Evolutionary conservation across 2,113 vertebrate genomes (phyloP).

Genomic region (Nesospiza acunhae): DNA sequence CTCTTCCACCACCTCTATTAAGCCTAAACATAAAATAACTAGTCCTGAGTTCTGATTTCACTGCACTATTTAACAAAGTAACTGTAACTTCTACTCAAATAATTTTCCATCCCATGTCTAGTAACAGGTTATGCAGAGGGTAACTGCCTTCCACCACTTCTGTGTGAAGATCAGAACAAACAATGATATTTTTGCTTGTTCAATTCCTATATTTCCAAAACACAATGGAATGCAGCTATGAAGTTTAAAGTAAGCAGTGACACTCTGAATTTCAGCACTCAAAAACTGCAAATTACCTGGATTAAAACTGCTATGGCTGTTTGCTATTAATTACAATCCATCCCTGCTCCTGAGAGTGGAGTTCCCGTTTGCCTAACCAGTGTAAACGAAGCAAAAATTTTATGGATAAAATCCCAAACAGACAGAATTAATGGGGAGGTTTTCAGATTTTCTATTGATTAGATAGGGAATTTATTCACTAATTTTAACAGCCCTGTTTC

Average conservation of each 20-base stretch:
- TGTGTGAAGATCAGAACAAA: not conserved
- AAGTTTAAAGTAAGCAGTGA: not conserved
- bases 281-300: not conserved
- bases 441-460: not conserved
- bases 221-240: fast-evolving
- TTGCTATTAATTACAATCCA: not conserved
- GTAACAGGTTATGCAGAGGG: not conserved
- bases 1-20: not conserved
- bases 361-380: not conserved
- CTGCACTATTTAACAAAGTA: not conserved
- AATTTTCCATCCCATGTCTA: not conserved
- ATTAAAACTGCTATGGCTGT: not conserved
- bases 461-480: not conserved
- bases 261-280: not conserved
- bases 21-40: not conserved
- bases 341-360: not conserved
- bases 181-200: not conserved
- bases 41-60: not conserved
- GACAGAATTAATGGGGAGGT: not conserved
- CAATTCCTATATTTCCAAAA: not conserved
- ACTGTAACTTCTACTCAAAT: not conserved
- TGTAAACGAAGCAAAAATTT: not conserved
- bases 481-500: not conserved
- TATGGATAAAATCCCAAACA: not conserved
- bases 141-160: not conserved